Evolutionary conservation across 2,113 vertebrate species (phyloP), one percentile per base, ranked within the genome.

Genomic region (Gavialis gangeticus): DNA sequence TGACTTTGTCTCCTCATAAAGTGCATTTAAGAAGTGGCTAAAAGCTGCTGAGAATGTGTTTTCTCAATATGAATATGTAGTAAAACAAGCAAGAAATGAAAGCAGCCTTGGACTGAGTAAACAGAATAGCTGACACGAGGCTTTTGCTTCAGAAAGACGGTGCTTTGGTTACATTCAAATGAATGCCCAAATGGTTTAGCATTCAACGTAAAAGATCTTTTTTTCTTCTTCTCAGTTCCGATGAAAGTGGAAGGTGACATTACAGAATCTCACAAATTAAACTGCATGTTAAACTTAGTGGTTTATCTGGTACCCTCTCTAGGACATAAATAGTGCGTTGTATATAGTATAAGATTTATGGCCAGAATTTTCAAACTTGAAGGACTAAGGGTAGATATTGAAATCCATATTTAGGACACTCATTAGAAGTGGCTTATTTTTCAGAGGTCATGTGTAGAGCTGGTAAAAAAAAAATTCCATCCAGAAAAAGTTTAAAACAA

Each of bases 1-100:
- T 98, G 98, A 98, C 97, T 98, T 98, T 97, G 97, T 97, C 96
- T 98, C 95, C 95, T 98, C 97, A 97, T 98, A 97, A 98, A 98
- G 98, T 96, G 94, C 96, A 97, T 98, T 98, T 97, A 97, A 98
- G 97, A 90, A 96, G 96, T 90, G 94, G 93, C 97, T 97, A 96
- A 98, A 98, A 98, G 97, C 97, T 98, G 98, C 97, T 97, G 98
- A 98, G 97, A 97, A 97, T 97, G 97, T 98, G 91, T 97, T 97
- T 97, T 95, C 95, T 96, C 94, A 96, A 97, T 97, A 97, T 94
- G 96, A 97, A 97, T 97, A 97, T 96, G 96, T 94, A 95, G 94
- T 89, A 95, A 97, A 97, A 96, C 96, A 97, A 95, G 97, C 94
- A 97, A 95, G 97, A 97, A 92, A 95, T 95, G 96, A 97, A 97